A percentile compares a stretch with the other conserved stretches of the same genome.
These are phyloP conservation scores for Xiphophorus couchianus DNA, from an alignment of 2,113 vertebrate genomes.

Conservation along the genomic window DNA sequence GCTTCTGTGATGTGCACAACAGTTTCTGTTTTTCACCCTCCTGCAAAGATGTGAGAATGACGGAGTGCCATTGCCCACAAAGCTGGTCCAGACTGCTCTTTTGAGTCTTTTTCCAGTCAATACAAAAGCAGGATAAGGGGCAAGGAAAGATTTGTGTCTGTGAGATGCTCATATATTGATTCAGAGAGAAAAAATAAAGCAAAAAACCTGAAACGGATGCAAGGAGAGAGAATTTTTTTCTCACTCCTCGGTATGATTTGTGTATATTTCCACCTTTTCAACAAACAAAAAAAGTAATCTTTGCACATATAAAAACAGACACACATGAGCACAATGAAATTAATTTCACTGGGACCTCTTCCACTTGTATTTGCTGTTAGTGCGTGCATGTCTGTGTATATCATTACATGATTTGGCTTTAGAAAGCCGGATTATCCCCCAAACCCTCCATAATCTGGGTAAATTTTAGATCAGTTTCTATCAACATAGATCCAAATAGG, in stretches of 20 bases:
- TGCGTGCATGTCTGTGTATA: conserved; percentile 47
- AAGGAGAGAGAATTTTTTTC: conserved; percentile 38
- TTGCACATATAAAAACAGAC: not conserved
- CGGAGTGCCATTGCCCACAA: not conserved
- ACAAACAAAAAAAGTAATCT: conserved; percentile 12
- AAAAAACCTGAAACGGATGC: conserved; percentile 33
- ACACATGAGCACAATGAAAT: not conserved
- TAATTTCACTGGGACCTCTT: conserved; percentile 7
- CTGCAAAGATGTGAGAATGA: conserved; percentile 32
- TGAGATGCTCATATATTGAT: conserved; percentile 49
- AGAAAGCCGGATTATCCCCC: conserved; percentile 59
- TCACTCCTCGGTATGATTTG: conserved; percentile 25
- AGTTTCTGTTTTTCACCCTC: conserved; percentile 12
- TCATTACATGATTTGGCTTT: conserved; percentile 59
- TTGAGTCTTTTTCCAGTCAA: conserved; percentile 56
- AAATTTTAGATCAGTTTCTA: conserved; percentile 62
- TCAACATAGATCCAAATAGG: conserved; percentile 65
- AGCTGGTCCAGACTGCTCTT: conserved; percentile 25
- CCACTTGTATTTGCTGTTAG: conserved; percentile 26
- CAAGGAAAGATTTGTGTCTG: conserved; percentile 51
- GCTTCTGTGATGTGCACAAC: conserved; percentile 24
- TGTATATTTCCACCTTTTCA: conserved; percentile 34
- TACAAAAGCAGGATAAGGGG: conserved; percentile 52
- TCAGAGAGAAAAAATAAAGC: conserved; percentile 7
- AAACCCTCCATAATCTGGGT: conserved; percentile 67